Conservation (phyloP, 53 echinoderm and acorn worm species). For the Stichopus horrens region DNA sequence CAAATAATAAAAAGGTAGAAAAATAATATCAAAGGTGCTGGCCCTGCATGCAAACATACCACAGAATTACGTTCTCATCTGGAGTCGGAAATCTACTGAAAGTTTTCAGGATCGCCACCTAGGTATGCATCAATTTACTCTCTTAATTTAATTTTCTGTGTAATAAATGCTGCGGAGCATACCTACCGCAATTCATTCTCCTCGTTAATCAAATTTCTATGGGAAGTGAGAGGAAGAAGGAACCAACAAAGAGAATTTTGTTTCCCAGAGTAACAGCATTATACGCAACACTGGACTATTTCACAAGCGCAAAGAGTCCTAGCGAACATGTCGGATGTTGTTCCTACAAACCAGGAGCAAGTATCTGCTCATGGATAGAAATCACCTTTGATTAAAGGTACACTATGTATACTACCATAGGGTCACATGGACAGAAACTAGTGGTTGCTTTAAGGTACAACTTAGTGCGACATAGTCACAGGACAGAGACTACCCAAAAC, state of each 20-base stretch:
- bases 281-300: too few species aligned
- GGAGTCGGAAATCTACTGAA: not conserved
- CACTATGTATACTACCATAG: too few species aligned
- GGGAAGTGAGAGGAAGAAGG: not conserved
- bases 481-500: too few species aligned
- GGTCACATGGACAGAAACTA: too few species aligned
- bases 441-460: too few species aligned
- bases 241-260: not conserved
- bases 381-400: too few species aligned
- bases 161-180: conserved; percentile 10
- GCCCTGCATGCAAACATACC: not conserved
- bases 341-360: too few species aligned
- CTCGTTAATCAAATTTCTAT: not conserved
- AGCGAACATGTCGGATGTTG: too few species aligned
- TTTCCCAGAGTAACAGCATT: not conserved
- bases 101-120: not conserved
- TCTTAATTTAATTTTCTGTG: conserved; percentile 7
- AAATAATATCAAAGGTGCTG: not conserved
- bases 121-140: conserved; percentile 7
- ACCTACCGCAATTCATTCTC: not conserved
- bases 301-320: too few species aligned
- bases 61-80: not conserved
- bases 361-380: too few species aligned
- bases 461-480: too few species aligned
- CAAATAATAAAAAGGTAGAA: not conserved